A percentile compares a stretch with the other conserved stretches of the same genome.
phyloP scores from a whole-genome alignment of 2,888 invertebrate species.

The Zhengitettix transpicula region DNA sequence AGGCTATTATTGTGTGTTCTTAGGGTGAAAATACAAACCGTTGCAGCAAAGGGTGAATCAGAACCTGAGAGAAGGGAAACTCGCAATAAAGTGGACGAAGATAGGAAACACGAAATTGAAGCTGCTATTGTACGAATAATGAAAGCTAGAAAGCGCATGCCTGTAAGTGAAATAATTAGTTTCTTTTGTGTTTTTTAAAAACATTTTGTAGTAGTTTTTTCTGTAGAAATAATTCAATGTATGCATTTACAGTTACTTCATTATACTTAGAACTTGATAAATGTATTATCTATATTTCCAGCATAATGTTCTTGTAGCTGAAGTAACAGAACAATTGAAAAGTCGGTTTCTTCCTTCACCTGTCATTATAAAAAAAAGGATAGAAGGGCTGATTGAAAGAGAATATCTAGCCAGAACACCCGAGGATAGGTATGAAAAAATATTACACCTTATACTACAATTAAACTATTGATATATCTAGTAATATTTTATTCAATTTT shows the following conservation, averaged over 20 bases:
- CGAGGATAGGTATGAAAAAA: constrained; percentile 50
- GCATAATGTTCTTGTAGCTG: constrained; percentile 88
- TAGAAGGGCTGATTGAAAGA: constrained; percentile 96
- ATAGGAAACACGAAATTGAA: constrained; percentile 98
- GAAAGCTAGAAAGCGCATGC: constrained; percentile 93
- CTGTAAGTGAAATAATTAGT: constrained; percentile 32
- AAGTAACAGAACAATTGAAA: constrained; percentile 94
- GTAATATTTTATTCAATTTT: constrained; percentile 16
- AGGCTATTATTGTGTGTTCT: background rate
- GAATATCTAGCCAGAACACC: constrained; percentile 96
- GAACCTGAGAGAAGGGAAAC: constrained; percentile 99
- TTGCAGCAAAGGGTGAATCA: constrained; percentile 90
- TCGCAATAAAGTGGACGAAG: constrained; percentile 93
- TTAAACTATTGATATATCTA: background rate
- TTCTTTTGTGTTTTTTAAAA: background rate
- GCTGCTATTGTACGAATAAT: constrained; percentile 98
- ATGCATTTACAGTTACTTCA: background rate
- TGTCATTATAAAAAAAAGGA: constrained; percentile 95
- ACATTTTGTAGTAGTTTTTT: background rate
- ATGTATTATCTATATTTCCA: constrained; percentile 23
- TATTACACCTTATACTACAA: background rate
- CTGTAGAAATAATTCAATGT: background rate
- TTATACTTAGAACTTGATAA: background rate
- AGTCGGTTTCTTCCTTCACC: constrained; percentile 95
- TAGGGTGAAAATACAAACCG: constrained; percentile 85